Evolutionary conservation across 2,797 vertebrate genomes (phyloP), one percentile per base, ranked within the genome.

Genomic region (Pterois miles): DNA sequence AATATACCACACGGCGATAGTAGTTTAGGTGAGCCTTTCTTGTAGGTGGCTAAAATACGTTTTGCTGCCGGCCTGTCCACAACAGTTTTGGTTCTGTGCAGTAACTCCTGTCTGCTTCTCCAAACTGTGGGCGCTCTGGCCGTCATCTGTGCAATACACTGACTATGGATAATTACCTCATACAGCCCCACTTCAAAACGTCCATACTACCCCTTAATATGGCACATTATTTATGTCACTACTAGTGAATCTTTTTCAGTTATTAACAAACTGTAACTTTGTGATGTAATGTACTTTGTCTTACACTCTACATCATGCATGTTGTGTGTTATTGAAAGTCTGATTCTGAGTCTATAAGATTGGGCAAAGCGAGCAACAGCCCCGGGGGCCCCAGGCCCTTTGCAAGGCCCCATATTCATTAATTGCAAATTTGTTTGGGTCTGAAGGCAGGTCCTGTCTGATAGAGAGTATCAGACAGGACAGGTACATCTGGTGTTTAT

Each of bases 51-150:
- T 40, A 3, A 40, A 18, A 40, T 40, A 0, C 16, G 38, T 40
- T 40, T 40, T 40, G 38, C 40, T 43, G 40, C 13, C 0, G 40
- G 40, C 40, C 14, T 43, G 40, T 43, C 40, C 0, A 43, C 40
- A 43, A n/a, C n/a, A n/a, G n/a, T n/a, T 48, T 1, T 48, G 43
- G 16, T 48, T 48, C 43, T 7, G 18, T 20, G 18, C 18, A 18
- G 18, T 0, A 48, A 48, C 43, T 48, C 43, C 18, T 20, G 43
- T 48, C 43, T 48, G 18, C 18, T 0, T 48, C 43, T 48, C 43
- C 43, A 48, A 48, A 0, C 16, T 48, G 0, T 3, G 18, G 0
- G 43, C 0, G 18, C 18, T 16, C 1, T 3, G 43, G 18, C 43
- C 18, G 40, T 43, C 38, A 40, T 40, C 14, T 40, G 38, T 43